phyloP scores from a whole-genome alignment of 2,797 vertebrate genomes.

The Stomatorhinus walkeri region DNA sequence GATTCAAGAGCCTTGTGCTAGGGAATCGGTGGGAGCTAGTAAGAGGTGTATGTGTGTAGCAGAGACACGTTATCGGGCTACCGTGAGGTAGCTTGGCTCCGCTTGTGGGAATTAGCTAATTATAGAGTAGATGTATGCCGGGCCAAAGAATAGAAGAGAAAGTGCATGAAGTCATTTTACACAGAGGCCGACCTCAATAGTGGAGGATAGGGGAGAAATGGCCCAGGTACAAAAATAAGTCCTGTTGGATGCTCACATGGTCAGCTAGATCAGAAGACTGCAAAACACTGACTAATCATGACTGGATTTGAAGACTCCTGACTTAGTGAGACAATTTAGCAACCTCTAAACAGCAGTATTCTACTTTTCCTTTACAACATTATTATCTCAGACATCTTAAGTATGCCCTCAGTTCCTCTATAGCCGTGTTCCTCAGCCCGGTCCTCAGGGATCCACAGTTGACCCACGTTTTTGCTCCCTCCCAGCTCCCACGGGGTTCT shows the following conservation, averaged over 20 bases:
- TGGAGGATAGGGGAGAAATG: not conserved
- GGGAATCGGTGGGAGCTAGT: not conserved
- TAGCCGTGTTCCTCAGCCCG: not conserved
- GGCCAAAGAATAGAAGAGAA: not conserved
- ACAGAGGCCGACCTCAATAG: not conserved
- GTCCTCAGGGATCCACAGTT: not conserved
- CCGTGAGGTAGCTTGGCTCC: not conserved
- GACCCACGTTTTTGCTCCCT: not conserved
- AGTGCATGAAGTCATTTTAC: not conserved
- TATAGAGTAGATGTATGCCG: not conserved
- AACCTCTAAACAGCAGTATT: not conserved
- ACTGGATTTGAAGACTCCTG: not conserved
- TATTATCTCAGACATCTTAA: not conserved
- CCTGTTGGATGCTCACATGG: not conserved
- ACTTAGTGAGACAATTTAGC: not conserved
- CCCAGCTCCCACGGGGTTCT: not conserved
- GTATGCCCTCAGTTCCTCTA: not conserved
- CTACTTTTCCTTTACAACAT: not conserved
- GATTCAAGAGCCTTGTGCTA: too few relatives aligned
- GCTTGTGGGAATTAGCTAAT: not conserved
- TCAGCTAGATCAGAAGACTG: not conserved
- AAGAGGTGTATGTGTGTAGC: not conserved
- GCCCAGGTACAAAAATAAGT: not conserved
- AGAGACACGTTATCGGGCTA: not conserved
- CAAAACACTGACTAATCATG: not conserved